phyloP scores from a whole-genome alignment of 2,113 vertebrate genomes.

The Aegithalos caudatus region DNA sequence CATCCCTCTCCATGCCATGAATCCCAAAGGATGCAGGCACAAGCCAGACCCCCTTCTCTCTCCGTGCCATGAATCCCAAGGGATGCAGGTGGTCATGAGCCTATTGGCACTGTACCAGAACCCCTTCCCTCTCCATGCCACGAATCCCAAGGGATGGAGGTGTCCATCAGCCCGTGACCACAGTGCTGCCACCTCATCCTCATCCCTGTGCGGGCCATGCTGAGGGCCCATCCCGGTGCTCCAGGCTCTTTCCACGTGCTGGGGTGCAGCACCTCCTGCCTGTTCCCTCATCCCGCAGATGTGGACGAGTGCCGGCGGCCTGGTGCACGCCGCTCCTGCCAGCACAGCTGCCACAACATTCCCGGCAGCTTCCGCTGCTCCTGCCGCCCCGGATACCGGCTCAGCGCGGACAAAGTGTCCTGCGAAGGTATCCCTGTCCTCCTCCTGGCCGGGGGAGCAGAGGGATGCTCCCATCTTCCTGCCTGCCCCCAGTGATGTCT shows the following conservation, averaged over 20 bases:
- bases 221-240: rapidly evolving
- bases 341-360: slow-evolving; percentile 77
- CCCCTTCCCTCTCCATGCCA: rapidly evolving
- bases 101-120: background rate
- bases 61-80: background rate
- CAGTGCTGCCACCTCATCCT: background rate
- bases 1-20: background rate
- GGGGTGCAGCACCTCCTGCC: rapidly evolving
- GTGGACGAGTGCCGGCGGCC: slow-evolving; percentile 76
- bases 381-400: slow-evolving; percentile 74
- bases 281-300: slow-evolving; percentile 37
- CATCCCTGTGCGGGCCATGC: rapidly evolving
- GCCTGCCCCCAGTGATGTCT: background rate
- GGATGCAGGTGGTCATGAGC: rapidly evolving
- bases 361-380: slow-evolving; percentile 77
- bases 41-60: too few relatives aligned
- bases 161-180: background rate
- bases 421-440: slow-evolving; percentile 65
- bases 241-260: rapidly evolving
- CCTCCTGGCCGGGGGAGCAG: background rate
- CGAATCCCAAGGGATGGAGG: rapidly evolving
- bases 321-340: slow-evolving; percentile 61
- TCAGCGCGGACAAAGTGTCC: slow-evolving; percentile 64
- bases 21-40: background rate
- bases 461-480: background rate